Evolutionary conservation across 2,888 invertebrate genomes (phyloP).

Genomic region (Euspilapteryx auroguttella): DNA sequence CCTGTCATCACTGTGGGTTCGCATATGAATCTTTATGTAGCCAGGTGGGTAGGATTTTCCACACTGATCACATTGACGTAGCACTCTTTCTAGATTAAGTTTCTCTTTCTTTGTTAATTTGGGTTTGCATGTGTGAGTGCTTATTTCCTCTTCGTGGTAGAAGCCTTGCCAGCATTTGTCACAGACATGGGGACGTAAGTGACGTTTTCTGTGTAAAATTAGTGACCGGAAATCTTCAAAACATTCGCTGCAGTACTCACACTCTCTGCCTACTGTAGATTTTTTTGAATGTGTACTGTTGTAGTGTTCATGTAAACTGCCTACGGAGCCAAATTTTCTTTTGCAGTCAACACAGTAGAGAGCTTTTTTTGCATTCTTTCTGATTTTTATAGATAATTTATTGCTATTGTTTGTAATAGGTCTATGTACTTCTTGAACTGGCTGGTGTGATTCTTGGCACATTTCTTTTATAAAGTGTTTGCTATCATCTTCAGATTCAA

Average conservation of each 20-base stretch:
- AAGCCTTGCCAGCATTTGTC: constrained; percentile 50
- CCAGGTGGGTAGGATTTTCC: constrained; percentile 51
- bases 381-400: constrained; percentile 11
- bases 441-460: constrained; percentile 8
- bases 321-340: constrained; percentile 24
- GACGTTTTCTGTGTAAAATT: constrained; percentile 39
- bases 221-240: constrained; percentile 45
- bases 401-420: no score
- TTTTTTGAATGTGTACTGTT: constrained; percentile 28
- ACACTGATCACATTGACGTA: constrained; percentile 49
- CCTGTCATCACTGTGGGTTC: constrained; percentile 37
- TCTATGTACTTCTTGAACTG: no score
- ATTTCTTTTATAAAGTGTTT: constrained; percentile 18
- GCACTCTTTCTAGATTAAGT: constrained; percentile 20
- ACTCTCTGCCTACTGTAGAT: constrained; percentile 30
- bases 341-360: constrained; percentile 48
- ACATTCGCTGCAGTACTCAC: constrained; percentile 46
- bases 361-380: constrained; percentile 13
- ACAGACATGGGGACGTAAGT: constrained; percentile 41
- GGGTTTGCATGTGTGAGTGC: constrained; percentile 31
- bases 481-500: constrained; percentile 21
- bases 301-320: constrained; percentile 31
- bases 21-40: constrained; percentile 47
- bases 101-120: constrained; percentile 21
- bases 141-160: constrained; percentile 20